Conservation (phyloP, 2,888 invertebrate genomes). For the Sarcophaga carnaria region DNA sequence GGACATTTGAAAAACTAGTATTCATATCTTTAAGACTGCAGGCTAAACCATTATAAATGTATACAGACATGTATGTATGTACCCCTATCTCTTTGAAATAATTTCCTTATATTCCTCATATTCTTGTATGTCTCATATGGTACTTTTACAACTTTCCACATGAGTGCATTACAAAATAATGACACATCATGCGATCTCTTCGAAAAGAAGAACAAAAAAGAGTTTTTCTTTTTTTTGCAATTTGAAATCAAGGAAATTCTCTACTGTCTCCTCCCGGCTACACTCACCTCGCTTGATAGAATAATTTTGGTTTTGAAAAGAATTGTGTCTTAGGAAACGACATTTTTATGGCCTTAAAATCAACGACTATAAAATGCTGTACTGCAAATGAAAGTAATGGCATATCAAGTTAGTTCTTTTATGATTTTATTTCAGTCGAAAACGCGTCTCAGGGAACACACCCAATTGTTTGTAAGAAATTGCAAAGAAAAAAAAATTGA, state of each 20-base stretch:
- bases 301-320: not conserved
- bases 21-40: too few relatives aligned
- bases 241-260: conserved; percentile 34
- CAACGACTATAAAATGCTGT: conserved; percentile 46
- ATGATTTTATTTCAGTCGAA: conserved; percentile 23
- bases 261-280: not conserved
- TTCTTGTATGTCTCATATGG: not conserved
- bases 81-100: too few relatives aligned
- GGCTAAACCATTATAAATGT: too few relatives aligned
- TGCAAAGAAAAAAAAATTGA: conserved; percentile 18
- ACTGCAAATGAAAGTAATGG: conserved; percentile 27
- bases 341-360: conserved; percentile 58
- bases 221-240: conserved; percentile 26
- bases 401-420: conserved; percentile 48
- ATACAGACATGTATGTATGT: too few relatives aligned
- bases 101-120: too few relatives aligned
- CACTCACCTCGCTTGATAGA: not conserved
- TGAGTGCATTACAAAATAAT: conserved; percentile 56
- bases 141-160: conserved; percentile 35
- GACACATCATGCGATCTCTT: conserved; percentile 57
- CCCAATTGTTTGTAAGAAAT: conserved; percentile 57
- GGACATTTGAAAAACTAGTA: too few relatives aligned
- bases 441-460: conserved; percentile 49
- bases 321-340: conserved; percentile 30
- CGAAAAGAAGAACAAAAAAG: conserved; percentile 34